Evolutionary conservation across 2,113 vertebrate species (phyloP), one percentile per base, ranked within the genome.

Genomic region (Phrynosoma platyrhinos): DNA sequence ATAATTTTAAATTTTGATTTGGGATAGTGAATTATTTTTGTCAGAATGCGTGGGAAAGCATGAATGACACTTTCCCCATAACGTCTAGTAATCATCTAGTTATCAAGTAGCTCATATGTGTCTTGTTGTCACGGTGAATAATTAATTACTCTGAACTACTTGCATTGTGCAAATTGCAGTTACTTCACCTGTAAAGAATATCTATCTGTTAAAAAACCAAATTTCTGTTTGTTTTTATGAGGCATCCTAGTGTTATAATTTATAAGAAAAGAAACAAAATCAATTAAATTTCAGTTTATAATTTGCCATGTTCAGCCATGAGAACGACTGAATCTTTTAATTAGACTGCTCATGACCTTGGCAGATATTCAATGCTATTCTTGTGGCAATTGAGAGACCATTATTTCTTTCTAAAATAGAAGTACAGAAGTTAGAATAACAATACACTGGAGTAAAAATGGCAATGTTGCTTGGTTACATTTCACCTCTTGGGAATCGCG

Each of bases 381-480:
- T 94, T 75, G 69, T 74, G 71, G 30, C 75, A 71, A 32, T 23
- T 68, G 64, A 75, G 71, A 84, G 84, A 74, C 69, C 84, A 0
- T 93, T 95, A 84, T 94, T 94, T 96, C 87, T 93, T 92, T 84
- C 81, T 82, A 82, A 9, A 13, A 58, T 58, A 36, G 36, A 36
- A 36, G 36, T 36, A 36, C 36, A 36, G 36, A 36, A 89, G 89
- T 92, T 90, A 58, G 85, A 2, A 1, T 80, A 94, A 95, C 92
- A 95, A 96, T 90, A 88, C 91, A 32, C 89, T 91, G 88, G 72
- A 90, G 79, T 80, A 91, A 94, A 95, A 94, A 94, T 92, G 91
- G 90, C 71, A 81, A 85, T 85, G 95, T 95, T 94, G 94, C 96
- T 86, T 95, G 87, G 95, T 94, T 94, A 94, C 94, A 94, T 88